A percentile compares a stretch with the other conserved stretches of the same genome.
Conservation (phyloP, 2,113 vertebrate genomes). For the Callaeas wilsoni region DNA sequence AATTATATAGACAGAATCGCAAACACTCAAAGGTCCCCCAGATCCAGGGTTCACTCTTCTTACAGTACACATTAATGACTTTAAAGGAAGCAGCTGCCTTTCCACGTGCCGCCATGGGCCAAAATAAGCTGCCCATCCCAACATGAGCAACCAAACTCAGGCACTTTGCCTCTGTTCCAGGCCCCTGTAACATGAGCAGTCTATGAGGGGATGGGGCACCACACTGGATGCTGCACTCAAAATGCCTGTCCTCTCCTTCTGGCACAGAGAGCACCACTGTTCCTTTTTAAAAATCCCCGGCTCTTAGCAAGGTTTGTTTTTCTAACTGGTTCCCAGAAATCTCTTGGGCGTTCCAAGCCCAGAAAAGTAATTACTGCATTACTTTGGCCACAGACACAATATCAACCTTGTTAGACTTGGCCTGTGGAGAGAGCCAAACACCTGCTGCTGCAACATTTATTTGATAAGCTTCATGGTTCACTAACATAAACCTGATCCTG, state of each 20-base stretch:
- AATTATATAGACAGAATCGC: neutral
- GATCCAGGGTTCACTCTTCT: constrained; percentile 1
- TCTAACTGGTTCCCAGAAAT: constrained; percentile 66
- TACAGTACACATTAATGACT: constrained; percentile 24
- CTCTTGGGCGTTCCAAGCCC: constrained; percentile 55
- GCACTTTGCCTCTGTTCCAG: constrained; percentile 36
- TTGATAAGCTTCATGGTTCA: constrained; percentile 68
- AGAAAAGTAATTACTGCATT: constrained; percentile 59
- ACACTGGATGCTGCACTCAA: neutral
- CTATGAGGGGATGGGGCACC: neutral
- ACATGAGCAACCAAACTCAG: constrained; percentile 33
- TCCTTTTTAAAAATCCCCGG: constrained; percentile 37
- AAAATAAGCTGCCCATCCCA: constrained; percentile 56
- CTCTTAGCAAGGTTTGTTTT: constrained; percentile 67
- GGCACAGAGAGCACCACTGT: constrained; percentile 43
- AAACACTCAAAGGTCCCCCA: neutral
- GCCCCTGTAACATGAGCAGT: neutral
- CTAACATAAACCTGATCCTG: constrained; percentile 65
- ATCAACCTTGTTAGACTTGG: constrained; percentile 63
- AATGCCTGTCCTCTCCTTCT: neutral
- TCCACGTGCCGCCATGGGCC: constrained; percentile 24
- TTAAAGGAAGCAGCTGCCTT: constrained; percentile 65
- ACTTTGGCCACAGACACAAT: constrained; percentile 48
- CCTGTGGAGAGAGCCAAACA: constrained; percentile 61
- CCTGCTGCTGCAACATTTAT: constrained; percentile 70